Evolutionary conservation across 2,888 invertebrate genomes (phyloP), one percentile per base, ranked within the genome.

Genomic region (Allophyes oxyacanthae): DNA sequence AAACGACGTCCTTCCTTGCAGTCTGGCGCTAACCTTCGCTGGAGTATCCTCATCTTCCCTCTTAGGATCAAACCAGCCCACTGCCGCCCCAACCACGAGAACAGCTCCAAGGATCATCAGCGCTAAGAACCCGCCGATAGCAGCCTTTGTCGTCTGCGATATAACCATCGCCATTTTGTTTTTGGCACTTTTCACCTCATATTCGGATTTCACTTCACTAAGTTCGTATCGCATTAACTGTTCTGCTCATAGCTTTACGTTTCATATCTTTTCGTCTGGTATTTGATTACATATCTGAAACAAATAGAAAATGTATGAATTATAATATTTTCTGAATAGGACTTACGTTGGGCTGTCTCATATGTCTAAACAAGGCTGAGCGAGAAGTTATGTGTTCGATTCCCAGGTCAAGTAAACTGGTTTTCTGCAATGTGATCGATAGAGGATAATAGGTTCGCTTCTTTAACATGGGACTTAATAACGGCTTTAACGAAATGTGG

Each of bases 121-220:
- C 8, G 91, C 93, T 45, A 94, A 69, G 67, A 93, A 89, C 7
- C 92, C 93, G 52, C 89, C 93, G 55, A 94, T 93, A 45, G 92
- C 93, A 54, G 90, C 93, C 79, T 94, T 94, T 48, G 94, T 94
- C 66, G 94, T 89, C 63, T 92, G 92, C 52, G 94, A 94, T 87
- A 94, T 92, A 61, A 93, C 94, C 93, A 94, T 94, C 77, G 94
- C 94, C 94, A 94, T 94, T 72, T 88, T 91, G 83, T 62, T 59
- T 57, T 57, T 57, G 63, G 66, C 82, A 85, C 82, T 83, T 83
- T 87, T 90, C 91, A 89, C 82, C 83, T 86, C 88, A 88, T 89
- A 46, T 46, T 78, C 50, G 48, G 48, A 58, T 52, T 44, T 56
- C 51, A 59, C 58, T 63, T 28, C 58, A 55, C 45, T 63, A 66